phyloP scores from a whole-genome alignment of 2,888 invertebrate genomes.

The Drosophila niveifrons region DNA sequence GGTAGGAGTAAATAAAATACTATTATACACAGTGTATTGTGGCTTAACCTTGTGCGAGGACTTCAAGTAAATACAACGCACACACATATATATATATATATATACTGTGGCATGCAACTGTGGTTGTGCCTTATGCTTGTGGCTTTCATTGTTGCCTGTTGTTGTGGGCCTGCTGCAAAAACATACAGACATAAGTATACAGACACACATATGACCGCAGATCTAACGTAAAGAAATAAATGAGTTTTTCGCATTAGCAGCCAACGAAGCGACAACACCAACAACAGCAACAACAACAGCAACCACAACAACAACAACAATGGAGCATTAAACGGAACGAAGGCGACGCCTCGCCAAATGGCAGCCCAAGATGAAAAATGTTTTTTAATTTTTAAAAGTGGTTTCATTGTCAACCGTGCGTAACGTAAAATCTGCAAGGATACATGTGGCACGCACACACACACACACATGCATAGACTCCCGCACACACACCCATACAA shows the following conservation, averaged over 20 bases:
- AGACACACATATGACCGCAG: constrained; percentile 69
- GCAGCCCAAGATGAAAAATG: constrained; percentile 82
- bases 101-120: constrained; percentile 27
- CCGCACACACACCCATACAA: constrained; percentile 20
- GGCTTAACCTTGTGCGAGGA: constrained; percentile 72
- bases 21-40: constrained; percentile 45
- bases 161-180: constrained; percentile 37
- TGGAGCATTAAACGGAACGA: constrained; percentile 62
- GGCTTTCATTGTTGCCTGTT: constrained; percentile 56
- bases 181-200: constrained; percentile 15
- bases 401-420: constrained; percentile 84
- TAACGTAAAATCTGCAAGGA: constrained; percentile 77
- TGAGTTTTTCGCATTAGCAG: constrained; percentile 80
- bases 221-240: constrained; percentile 78
- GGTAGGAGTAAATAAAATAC: constrained; percentile 55
- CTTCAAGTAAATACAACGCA: constrained; percentile 61
- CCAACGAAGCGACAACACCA: constrained; percentile 74
- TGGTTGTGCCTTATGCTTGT: constrained; percentile 34
- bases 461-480: constrained; percentile 23
- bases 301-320: constrained; percentile 44
- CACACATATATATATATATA: constrained; percentile 6
- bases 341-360: constrained; percentile 66
- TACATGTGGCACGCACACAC: constrained; percentile 47
- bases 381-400: constrained; percentile 84
- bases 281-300: constrained; percentile 36